Evolutionary conservation across 2,113 vertebrate genomes (phyloP).

Genomic region (Arvicanthis niloticus): DNA sequence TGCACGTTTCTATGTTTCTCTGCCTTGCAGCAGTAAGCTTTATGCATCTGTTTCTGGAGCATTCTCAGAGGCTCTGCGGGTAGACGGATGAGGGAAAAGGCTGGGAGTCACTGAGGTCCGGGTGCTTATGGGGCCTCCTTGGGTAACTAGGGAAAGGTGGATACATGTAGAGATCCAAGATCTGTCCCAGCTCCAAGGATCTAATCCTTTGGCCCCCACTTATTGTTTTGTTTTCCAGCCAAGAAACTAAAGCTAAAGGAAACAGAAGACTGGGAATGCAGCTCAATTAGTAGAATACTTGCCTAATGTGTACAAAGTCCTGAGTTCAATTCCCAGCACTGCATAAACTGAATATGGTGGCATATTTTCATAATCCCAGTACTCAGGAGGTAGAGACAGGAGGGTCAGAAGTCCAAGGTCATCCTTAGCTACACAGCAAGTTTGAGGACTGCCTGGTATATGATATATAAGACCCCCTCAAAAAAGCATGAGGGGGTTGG

Average conservation of each 20-base stretch:
- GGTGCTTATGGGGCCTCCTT: background rate
- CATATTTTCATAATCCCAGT: background rate
- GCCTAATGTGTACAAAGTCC: background rate
- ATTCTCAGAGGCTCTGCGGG: background rate
- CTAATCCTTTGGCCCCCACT: constrained; percentile 1
- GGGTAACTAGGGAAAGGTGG: background rate
- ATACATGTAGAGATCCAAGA: constrained; percentile 32
- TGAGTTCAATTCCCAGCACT: background rate
- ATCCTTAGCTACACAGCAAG: background rate
- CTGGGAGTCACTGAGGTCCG: background rate
- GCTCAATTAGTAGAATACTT: background rate
- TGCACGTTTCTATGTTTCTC: constrained; percentile 10
- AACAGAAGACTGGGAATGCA: background rate
- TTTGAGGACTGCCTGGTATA: background rate
- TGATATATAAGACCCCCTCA: background rate
- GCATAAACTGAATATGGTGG: too few species aligned
- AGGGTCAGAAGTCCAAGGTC: background rate
- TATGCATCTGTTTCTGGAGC: background rate
- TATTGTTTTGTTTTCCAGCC: constrained; percentile 42
- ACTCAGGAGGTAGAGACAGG: background rate
- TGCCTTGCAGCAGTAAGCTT: background rate
- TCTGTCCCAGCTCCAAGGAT: background rate
- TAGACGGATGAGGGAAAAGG: background rate
- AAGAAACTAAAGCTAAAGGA: constrained; percentile 54
- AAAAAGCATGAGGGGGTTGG: background rate